Evolutionary conservation across 2,888 invertebrate species (phyloP).

Genomic region (Microctonus brassicae): DNA sequence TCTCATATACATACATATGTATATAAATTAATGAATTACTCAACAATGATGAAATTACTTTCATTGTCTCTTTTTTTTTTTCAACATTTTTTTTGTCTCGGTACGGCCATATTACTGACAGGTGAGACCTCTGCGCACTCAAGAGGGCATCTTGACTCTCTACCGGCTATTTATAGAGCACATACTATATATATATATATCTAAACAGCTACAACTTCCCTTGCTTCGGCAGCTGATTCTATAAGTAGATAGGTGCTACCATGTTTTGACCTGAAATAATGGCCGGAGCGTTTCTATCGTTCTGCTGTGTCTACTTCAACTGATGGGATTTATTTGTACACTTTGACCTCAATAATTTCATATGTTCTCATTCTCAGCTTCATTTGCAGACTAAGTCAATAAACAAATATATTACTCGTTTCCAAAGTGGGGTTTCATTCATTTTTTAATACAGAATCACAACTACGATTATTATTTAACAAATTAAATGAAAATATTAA

Average conservation of each 20-base stretch:
- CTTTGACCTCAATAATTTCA: slow-evolving; percentile 33
- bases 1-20: no score
- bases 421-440: no score
- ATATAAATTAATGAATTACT: no score
- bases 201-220: neutral
- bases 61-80: no score
- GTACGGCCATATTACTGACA: neutral
- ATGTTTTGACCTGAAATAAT: slow-evolving; percentile 64
- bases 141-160: neutral
- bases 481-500: no score
- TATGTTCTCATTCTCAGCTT: slow-evolving; percentile 29
- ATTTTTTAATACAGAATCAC: no score
- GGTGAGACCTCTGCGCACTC: neutral
- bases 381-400: neutral
- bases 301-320: slow-evolving; percentile 60
- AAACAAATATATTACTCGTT: no score
- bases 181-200: neutral
- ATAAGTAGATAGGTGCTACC: slow-evolving; percentile 62
- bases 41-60: no score
- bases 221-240: slow-evolving; percentile 64
- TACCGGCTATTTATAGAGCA: neutral
- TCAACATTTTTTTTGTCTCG: neutral
- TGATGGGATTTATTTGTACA: slow-evolving; percentile 33
- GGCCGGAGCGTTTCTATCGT: slow-evolving; percentile 45
- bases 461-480: no score